Percentiles rank a stretch among this genome's conserved stretches.
Evolutionary conservation across 2,888 invertebrate genomes (phyloP).

Genomic region (Neoscelio sp.): DNA sequence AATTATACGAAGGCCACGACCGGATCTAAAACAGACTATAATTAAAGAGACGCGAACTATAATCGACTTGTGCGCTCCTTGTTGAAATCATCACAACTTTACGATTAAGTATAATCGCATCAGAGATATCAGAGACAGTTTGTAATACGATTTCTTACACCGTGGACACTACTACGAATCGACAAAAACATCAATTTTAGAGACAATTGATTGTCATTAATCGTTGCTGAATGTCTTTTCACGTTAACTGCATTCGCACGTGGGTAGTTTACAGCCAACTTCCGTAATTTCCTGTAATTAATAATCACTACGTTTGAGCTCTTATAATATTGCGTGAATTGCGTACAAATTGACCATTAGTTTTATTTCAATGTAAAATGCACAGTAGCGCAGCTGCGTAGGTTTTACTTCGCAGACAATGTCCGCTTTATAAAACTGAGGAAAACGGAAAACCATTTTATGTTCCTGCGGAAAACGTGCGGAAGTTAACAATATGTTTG

Average conservation of each 20-base stretch:
- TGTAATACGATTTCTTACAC: no score
- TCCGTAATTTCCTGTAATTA: conserved; percentile 54
- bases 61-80: conserved; percentile 39
- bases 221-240: no score
- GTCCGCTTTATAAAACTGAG: conserved; percentile 2
- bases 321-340: conserved; percentile 33
- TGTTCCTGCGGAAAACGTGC: background rate
- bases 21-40: conserved; percentile 67
- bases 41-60: conserved; percentile 60
- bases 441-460: background rate
- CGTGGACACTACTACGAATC: no score
- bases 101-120: no score
- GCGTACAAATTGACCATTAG: conserved; percentile 50
- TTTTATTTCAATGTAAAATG: conserved; percentile 29
- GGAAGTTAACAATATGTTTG: no score
- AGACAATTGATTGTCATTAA: no score
- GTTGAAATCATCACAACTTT: background rate
- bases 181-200: no score
- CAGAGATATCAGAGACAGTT: no score
- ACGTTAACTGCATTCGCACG: conserved; percentile 29
- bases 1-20: conserved; percentile 68
- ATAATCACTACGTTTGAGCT: conserved; percentile 40
- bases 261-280: conserved; percentile 53
- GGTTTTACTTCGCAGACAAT: background rate
- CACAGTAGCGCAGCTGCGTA: background rate